Conservation (phyloP, 2,888 invertebrate species). For the Harmothoe impar region DNA sequence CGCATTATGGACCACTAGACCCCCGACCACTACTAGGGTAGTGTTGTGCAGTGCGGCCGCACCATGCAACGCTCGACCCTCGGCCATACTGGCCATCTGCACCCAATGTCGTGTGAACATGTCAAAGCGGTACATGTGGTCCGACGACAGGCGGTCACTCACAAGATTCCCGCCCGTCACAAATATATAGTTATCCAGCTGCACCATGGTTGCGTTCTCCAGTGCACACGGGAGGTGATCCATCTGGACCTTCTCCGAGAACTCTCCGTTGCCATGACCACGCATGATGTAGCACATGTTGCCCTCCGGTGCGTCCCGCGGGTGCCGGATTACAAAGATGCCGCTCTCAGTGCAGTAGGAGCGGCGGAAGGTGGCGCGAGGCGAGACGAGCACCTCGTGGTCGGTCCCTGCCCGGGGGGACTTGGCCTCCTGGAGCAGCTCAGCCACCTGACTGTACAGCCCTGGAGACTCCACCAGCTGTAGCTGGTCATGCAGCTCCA, state of each 20-base stretch:
- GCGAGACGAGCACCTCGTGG: neutral
- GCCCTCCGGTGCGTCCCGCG: constrained; percentile 13
- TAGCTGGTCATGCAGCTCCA: constrained; percentile 11
- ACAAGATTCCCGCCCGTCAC: constrained; percentile 49
- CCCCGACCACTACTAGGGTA: constrained; percentile 53
- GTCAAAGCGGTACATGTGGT: constrained; percentile 59
- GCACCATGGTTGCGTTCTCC: constrained; percentile 47
- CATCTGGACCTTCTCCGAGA: constrained; percentile 34
- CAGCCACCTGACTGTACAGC: neutral
- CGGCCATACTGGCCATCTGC: constrained; percentile 56
- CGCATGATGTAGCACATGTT: constrained; percentile 55
- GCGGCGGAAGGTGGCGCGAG: constrained; percentile 32
- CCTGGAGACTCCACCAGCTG: neutral
- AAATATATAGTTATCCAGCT: constrained; percentile 56
- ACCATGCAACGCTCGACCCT: constrained; percentile 56
- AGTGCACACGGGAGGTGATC: constrained; percentile 6
- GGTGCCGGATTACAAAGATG: constrained; percentile 47
- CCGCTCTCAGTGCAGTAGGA: constrained; percentile 57
- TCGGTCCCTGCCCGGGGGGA: neutral
- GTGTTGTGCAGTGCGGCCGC: constrained; percentile 47
- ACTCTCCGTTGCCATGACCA: constrained; percentile 42
- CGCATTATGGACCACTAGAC: neutral
- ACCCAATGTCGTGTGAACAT: constrained; percentile 58
- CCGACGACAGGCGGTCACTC: constrained; percentile 22
- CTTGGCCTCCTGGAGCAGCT: neutral